phyloP scores from a whole-genome alignment of 2,888 invertebrate species.

The Acholoe squamosa region DNA sequence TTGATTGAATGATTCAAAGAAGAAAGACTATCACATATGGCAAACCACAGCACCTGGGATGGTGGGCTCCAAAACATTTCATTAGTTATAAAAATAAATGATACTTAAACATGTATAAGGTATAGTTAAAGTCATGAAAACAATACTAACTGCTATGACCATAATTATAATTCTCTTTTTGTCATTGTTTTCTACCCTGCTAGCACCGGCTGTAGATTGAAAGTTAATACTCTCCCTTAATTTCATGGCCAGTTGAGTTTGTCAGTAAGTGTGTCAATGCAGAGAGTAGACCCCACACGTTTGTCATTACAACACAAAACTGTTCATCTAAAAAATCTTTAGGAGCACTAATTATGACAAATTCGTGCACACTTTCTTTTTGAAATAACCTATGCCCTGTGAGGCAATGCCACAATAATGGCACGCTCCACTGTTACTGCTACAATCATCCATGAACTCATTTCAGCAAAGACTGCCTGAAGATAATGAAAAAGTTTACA shows the following conservation, averaged over 20 bases:
- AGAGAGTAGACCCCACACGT: neutral
- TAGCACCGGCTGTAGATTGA: neutral
- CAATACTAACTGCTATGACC: constrained; percentile 2
- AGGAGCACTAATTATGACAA: neutral
- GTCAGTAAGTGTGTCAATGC: neutral
- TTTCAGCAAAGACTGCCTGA: neutral
- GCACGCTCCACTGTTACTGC: neutral
- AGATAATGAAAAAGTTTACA: neutral
- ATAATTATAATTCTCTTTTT: neutral
- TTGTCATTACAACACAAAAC: neutral
- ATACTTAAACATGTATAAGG: neutral
- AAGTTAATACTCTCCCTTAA: neutral
- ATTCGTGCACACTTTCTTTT: neutral
- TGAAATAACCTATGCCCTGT: neutral
- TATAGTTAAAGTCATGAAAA: neutral
- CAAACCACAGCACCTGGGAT: neutral
- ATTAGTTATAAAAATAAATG: neutral
- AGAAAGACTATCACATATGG: neutral
- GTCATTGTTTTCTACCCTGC: neutral
- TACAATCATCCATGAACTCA: constrained; percentile 15
- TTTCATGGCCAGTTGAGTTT: neutral
- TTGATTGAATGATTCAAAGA: neutral
- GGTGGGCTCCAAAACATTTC: neutral
- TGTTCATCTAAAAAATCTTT: neutral
- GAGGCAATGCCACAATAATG: neutral